These are phyloP conservation scores for Anguilla japonica DNA, from an alignment of 2,113 vertebrate species.

Conservation along the genomic window DNA sequence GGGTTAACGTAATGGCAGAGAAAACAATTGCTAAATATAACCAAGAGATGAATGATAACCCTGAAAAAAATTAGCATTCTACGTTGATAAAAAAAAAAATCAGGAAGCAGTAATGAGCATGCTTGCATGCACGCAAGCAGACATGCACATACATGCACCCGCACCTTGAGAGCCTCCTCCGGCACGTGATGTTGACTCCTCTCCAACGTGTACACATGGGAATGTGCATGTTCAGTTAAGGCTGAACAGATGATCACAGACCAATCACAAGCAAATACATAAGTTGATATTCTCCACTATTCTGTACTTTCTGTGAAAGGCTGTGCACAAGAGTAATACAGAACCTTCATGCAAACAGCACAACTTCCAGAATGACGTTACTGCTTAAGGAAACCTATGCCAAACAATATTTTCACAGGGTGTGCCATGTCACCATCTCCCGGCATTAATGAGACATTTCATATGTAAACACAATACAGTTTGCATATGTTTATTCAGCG, in stretches of 20 bases:
- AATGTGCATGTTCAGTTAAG: conserved; percentile 80
- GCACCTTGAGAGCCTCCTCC: conserved; percentile 94
- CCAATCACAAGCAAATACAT: neutral
- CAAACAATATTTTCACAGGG: neutral
- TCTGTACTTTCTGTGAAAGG: neutral
- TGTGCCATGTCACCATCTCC: neutral
- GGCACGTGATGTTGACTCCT: conserved; percentile 92
- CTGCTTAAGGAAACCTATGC: neutral
- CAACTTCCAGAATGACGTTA: neutral
- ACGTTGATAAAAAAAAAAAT: neutral
- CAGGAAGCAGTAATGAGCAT: neutral
- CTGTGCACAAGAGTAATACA: neutral
- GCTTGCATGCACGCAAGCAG: neutral
- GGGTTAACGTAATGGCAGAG: neutral
- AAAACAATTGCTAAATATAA: neutral
- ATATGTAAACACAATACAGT: neutral
- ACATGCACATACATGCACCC: conserved; percentile 32
- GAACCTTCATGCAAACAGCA: neutral
- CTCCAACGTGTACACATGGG: conserved; percentile 92
- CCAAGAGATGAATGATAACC: neutral
- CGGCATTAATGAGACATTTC: neutral
- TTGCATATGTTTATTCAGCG: neutral
- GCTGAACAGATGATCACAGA: conserved; percentile 29
- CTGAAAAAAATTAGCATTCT: neutral
- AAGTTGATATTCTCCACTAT: neutral